Base-by-base conservation (phyloP, 2,888 invertebrate genomes). In the Lycaena phlaeas region DNA sequence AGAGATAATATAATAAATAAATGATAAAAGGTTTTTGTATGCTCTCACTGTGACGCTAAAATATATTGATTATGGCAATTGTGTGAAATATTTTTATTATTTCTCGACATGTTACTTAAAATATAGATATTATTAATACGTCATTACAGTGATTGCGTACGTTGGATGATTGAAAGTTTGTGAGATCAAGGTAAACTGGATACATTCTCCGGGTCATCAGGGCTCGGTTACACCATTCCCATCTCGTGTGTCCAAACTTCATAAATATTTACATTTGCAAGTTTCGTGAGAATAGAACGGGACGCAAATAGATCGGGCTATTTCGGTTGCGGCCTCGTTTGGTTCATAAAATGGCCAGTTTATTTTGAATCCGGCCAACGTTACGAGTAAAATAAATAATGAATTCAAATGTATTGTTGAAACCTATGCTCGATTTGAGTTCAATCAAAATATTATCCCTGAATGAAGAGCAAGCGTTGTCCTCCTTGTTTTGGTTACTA, bases 301-400 rank as follows among this genome's bases (percentile, higher is more conserved):
- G 36, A 36, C 39, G 41, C 46, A 52, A 49, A 48, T 52, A 55
- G 52, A 49, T 29, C 40, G 27, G 41, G 48, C 41, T 55, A 70
- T 72, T 70, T 71, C 55, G 56, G 64, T 56, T 44, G 30, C 60
- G 69, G 59, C 71, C 73, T 69, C 68, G 61, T 53, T 45, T 44
- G 56, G 64, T 71, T 66, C 64, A 69, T 73, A 68, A 74, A 76
- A 67, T 67, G 57, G 50, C 52, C 56, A 55, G 70, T 73, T 76
- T 76, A 71, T 75, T 75, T 74, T 70, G 58, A 73, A 69, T 61
- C 61, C 63, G 53, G 52, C 66, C 56, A 64, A 60, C 62, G 54
- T 61, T 64, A 59, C 57, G 59, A 57, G 61, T 64, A 71, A 72
- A 67, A 65, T 65, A 61, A 64, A 63, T 53, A 53, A 60, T 60